phyloP scores from a whole-genome alignment of 2,113 vertebrate species.

The Cottus gobio region DNA sequence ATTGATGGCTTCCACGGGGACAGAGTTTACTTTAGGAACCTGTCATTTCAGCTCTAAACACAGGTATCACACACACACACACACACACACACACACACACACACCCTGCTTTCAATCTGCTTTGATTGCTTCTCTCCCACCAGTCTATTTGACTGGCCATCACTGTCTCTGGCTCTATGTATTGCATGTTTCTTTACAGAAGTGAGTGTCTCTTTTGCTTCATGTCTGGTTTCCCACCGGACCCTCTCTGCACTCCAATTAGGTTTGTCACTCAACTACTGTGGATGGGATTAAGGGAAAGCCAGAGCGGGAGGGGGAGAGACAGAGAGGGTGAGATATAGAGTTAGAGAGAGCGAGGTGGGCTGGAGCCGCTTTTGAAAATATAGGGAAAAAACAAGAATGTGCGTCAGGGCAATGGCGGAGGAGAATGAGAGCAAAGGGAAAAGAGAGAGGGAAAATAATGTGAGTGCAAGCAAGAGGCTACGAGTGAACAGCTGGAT shows the following conservation, averaged over 20 bases:
- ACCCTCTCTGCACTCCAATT: constrained; percentile 78
- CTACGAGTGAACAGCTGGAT: constrained; percentile 65
- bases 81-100: constrained; percentile 15
- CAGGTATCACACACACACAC: constrained; percentile 37
- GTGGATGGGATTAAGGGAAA: constrained; percentile 75
- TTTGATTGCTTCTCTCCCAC: constrained; percentile 64
- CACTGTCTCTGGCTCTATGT: constrained; percentile 64
- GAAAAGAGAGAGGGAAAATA: constrained; percentile 27
- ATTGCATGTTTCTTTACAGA: constrained; percentile 71
- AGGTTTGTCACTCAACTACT: constrained; percentile 82
- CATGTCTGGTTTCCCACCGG: constrained; percentile 72
- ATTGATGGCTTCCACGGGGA: constrained; percentile 53
- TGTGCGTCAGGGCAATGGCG: constrained; percentile 24
- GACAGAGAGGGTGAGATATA: background rate
- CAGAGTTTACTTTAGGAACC: constrained; percentile 30
- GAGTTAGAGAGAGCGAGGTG: constrained; percentile 27
- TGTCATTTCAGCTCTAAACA: constrained; percentile 59
- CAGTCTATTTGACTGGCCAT: constrained; percentile 71
- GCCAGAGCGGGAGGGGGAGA: constrained; percentile 13
- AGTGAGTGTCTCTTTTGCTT: constrained; percentile 69
- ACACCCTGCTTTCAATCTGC: constrained; percentile 37
- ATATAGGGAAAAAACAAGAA: constrained; percentile 34
- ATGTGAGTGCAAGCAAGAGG: constrained; percentile 36
- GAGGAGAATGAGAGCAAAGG: constrained; percentile 54
- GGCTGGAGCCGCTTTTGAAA: constrained; percentile 41